Base-by-base conservation (phyloP, 2,797 vertebrate species). In the Catostomus latipinnis region DNA sequence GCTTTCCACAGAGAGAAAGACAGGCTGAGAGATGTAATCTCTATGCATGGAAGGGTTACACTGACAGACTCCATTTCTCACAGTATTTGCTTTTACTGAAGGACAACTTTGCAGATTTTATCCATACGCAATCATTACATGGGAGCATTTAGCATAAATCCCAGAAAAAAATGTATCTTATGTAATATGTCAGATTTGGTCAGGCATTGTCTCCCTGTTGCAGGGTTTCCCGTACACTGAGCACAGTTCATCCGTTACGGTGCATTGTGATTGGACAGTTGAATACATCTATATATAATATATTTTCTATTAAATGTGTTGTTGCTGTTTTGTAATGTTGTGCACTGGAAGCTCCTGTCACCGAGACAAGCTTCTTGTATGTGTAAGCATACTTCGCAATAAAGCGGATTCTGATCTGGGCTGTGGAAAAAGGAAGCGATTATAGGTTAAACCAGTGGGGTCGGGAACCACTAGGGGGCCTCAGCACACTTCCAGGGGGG, bases 1-100 rank as follows among this genome's bases (percentile, higher is more conserved):
- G 86, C 84, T 88, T 88, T 82, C 83, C 78, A 70, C 62, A 1
- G 80, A 83, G 80, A 66, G 58, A 58, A 84, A 75, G 80, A 62
- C 86, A 83, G 82, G 81, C 34, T 18, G 73, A 61, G 74, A 89
- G 91, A 92, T 93, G 84, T 80, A 83, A 91, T 90, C 86, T 87
- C 2, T 78, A 82, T 54, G 76, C 61, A 85, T 81, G 82, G 78
- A 88, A 86, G 87, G 80, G 79, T 82, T 84, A 82, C 7, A 9
- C 73, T 72, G 86, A 87, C 82, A 75, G 87, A 91, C 78, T 86
- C 87, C 34, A 81, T 87, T 83, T 83, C 75, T 82, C 77, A 60
- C 78, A 76, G 50, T 74, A 66, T 82, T 56, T 85, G 85, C 56
- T 56, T 13, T 58, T 56, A 56, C 53, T 18, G 71, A 45, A 48